A percentile compares a stretch with the other conserved stretches of the same genome.
These are phyloP conservation scores for Malaclemys terrapin DNA, from an alignment of 2,113 vertebrate genomes.

Conservation along the genomic window DNA sequence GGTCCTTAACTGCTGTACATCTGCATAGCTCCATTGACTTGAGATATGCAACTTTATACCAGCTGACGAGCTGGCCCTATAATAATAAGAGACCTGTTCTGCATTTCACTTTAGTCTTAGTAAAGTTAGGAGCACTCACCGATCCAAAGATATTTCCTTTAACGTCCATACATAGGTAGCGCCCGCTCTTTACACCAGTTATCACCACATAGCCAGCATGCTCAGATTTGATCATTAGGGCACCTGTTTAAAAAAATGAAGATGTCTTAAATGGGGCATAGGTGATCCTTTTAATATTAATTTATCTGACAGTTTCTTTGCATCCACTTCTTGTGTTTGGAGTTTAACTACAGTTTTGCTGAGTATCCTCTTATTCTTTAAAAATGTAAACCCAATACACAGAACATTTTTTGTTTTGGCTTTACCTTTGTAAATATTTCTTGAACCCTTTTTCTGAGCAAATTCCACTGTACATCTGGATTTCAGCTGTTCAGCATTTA, in stretches of 20 bases:
- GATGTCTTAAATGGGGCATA: neutral
- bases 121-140: conserved; percentile 81
- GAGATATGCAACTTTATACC: neutral
- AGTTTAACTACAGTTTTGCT: neutral
- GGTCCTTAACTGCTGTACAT: neutral
- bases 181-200: conserved; percentile 83
- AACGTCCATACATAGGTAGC: conserved; percentile 86
- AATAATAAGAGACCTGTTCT: neutral
- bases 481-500: neutral
- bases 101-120: neutral
- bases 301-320: neutral
- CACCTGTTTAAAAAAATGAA: conserved; percentile 77
- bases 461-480: neutral
- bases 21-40: neutral
- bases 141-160: conserved; percentile 82
- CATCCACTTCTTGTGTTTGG: neutral
- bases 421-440: neutral
- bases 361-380: neutral
- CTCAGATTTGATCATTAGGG: conserved; percentile 81
- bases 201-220: conserved; percentile 82
- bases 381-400: neutral
- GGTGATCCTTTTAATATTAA: neutral
- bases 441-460: neutral
- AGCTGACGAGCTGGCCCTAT: neutral
- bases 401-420: neutral